Base-by-base conservation (phyloP, 2,797 vertebrate species). In the Lithobates sylvaticus region DNA sequence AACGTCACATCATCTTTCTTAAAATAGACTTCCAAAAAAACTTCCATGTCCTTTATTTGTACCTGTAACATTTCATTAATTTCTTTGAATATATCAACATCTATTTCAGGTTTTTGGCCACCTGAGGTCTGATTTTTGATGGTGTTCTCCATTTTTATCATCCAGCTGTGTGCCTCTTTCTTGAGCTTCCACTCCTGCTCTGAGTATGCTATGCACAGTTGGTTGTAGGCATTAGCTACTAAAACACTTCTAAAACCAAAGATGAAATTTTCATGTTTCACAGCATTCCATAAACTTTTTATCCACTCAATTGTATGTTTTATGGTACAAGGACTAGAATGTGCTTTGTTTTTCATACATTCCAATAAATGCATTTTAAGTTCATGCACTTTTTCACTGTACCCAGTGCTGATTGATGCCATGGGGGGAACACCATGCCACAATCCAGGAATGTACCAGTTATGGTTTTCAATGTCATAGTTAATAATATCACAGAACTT, bases 281-380 rank as follows among this genome's bases (percentile, higher is more conserved):
- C 89, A 0, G 88, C 88, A n/a, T 91, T 94, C 96, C 95, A 96
- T 78, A 96, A 88, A 67, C 89, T 88, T 79, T 80, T 88, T 82
- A 96, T 89, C 81, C 89, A 73, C 23, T 90, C 91, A n/a, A 83
- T 91, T 69, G 85, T 91, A 89, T 94, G 93, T 47, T 92, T 84
- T 15, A 96, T 89, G 32, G 32, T 32, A 54, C 86, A 91, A 32
- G 32, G 80, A 90, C 88, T 90, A 73, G 91, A 80, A 76, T 88
- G 65, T 8, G 21, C 10, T 27, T 91, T 81, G 26, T 89, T 84
- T 79, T 92, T 91, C 83, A 97, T 89, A 29, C 93, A 90, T 27
- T 86, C 89, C 58, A 96, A 90, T n/a, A 97, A 74, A n/a, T 89
- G 93, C 84, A 91, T 88, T 88, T 97, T 97, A 23, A 96, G 78